A percentile compares a stretch with the other conserved stretches of the same genome.
phyloP scores from a whole-genome alignment of 2,797 vertebrate species.

The Mormyrops attenuatus region DNA sequence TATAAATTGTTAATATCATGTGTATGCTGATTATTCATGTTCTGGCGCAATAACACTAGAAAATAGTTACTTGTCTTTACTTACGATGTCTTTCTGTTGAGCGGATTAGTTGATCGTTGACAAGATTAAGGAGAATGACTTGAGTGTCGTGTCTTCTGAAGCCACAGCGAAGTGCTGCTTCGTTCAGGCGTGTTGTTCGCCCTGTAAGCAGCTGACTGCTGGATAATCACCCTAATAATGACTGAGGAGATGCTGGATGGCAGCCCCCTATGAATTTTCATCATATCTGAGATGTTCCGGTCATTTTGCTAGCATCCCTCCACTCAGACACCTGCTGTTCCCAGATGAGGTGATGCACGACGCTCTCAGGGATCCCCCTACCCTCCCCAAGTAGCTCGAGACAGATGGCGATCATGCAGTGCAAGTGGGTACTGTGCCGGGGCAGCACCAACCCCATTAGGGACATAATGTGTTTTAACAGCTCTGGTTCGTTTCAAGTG shows the following conservation, averaged over 20 bases:
- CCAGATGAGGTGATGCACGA: conserved; percentile 7
- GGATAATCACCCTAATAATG: conserved; percentile 15
- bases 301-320: background rate
- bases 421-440: background rate
- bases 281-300: background rate
- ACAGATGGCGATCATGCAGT: background rate
- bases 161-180: background rate
- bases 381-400: background rate
- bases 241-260: background rate
- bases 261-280: conserved; percentile 6
- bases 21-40: background rate
- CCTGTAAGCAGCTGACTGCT: background rate
- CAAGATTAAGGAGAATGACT: background rate
- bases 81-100: background rate
- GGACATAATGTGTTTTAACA: conserved; percentile 6
- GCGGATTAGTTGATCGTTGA: background rate
- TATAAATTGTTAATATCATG: background rate
- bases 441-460: background rate
- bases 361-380: background rate
- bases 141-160: background rate
- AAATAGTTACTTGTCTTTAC: background rate
- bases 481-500: background rate
- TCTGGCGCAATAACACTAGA: background rate
- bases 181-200: background rate
- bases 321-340: conserved; percentile 11